Base-by-base conservation (phyloP, 2,888 invertebrate genomes). In the Sarcophaga subvicina region DNA sequence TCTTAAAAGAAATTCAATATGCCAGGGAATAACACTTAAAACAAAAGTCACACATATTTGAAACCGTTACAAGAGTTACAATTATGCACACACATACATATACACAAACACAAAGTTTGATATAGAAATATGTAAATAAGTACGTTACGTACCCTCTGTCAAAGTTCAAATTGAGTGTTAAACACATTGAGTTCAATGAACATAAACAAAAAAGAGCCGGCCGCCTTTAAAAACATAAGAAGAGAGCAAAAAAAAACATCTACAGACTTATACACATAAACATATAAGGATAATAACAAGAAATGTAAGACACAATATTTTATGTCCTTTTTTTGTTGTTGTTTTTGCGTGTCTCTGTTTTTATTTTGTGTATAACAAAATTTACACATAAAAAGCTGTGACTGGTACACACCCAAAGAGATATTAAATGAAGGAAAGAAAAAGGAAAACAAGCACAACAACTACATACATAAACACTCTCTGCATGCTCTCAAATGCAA, bases 171-270 rank as follows among this genome's bases (percentile, higher is more conserved):
- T 49, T 54, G 59, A 69, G 76, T 80, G 72, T 69, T 73, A 47
- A 64, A 27, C 11, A 67, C 49, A 73, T 27, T 76, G 73, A 83
- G 86, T 86, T 86, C 86, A 86, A 80, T 86, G 86, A 83, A 86
- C 86, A 86, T 69, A 12, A 17, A 80, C 59, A 77, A 63, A 86
- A 86, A 76, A 67, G 54, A 54, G 54, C 54, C 54, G 83, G 71
- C 62, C 49, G 54, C 72, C 60, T 17, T 54, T 72, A 66, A 63
- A 83, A 78, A 80, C 73, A 85, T 75, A 78, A 81, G 73, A 54
- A 54, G 14, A 54, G 17, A 12, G 17, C 14, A 49, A 11, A 54
- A 14, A 54, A 54, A 14, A 14, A 49, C 54, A 2, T 17, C 14
- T 14, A 49, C 4, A 14, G 4, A 14, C 4, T 14, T 4, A 54